Base-by-base conservation (phyloP, 2,797 vertebrate genomes). In the Acipenser ruthenus region DNA sequence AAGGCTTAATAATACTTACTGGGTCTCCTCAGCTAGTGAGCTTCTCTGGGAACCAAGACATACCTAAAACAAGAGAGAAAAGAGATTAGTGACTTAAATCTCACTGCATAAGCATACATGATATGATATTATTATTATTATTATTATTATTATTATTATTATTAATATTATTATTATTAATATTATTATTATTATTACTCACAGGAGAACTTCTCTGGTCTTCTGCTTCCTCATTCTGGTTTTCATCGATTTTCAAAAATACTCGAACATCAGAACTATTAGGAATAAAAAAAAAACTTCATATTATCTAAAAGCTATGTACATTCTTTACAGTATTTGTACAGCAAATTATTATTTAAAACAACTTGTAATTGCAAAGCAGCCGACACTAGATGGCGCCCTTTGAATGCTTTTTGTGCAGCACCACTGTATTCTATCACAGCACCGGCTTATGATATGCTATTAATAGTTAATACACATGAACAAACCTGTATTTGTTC, bases 201-300 rank as follows among this genome's bases (percentile, higher is more conserved):
- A 67, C 72, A 11, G 81, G 75, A 67, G 69, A 73, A 65, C 66
- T 71, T 68, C 71, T 56, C 3, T 63, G 72, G 49, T 74, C 68
- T 2, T 83, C 85, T 6, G 65, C 48, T 37, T 86, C 85, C 72
- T 90, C 82, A 1, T 89, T 87, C 65, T 88, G 83, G 72, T 88
- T 90, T 75, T 87, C 82, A 62, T 89, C 84, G 1, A 88, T 86
- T 80, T 88, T 90, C 68, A 89, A 74, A 79, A 91, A 89, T 71
- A 80, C 81, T 63, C 78, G 84, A 0, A 89, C 86, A 47, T 88
- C 87, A 4, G 84, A 79, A 66, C 90, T 92, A 18, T 37, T 56
- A 72, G 60, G 1, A 15, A 6, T 18, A 18, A 18, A 18, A 18
- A 37, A 37, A 37, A 37, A 10, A 66, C 6, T 64, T 8, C 65